Base-by-base conservation (phyloP, 2,888 invertebrate species). In the Brassicogethes aeneus region DNA sequence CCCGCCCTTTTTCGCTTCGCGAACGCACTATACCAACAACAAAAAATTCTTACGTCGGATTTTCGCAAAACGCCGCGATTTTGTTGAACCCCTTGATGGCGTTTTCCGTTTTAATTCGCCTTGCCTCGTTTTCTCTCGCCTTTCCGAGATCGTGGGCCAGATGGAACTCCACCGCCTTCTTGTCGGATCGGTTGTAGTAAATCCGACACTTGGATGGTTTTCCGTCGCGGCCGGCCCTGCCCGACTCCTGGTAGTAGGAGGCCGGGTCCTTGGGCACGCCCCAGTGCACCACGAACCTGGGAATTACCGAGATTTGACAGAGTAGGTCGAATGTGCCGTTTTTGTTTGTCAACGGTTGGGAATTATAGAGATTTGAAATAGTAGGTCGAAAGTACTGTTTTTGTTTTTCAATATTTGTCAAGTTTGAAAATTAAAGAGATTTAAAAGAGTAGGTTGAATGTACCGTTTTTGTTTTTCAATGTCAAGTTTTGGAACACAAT, bases 211-310 rank as follows among this genome's bases (percentile, higher is more conserved):
- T 83, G 0, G 96, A 85, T 14, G 78, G 79, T 53, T 82, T 79
- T 0, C 94, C 95, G 68, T 99, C 99, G 51, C 99, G 79, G 0
- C 99, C 99, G 7, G 97, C 97, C 59, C 97, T 75, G 1, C 95
- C 95, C 0, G 92, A 91, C 71, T 96, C 95, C 75, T 95, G 83
- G 65, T 99, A 99, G 66, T 94, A 99, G 0, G 88, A 90, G 0
- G 96, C 92, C 37, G 97, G 85, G 59, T 89, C 92, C 64, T 94
- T 91, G 0, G 97, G 90, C 23, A 93, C 76, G 15, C 91, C 90
- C 97, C 96, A 99, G 68, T 99, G 97, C 3, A 88, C 83, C 2
- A 99, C 97, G 64, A 93, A 91, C 48, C 95, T 87, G 54, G 36
- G 59, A 57, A 46, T n/a, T n/a, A n/a, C n/a, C n/a, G n/a, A n/a